A percentile compares a stretch with the other conserved stretches of the same genome.
phyloP scores from a whole-genome alignment of 2,888 invertebrate genomes.

The Drosophila mayaguana region DNA sequence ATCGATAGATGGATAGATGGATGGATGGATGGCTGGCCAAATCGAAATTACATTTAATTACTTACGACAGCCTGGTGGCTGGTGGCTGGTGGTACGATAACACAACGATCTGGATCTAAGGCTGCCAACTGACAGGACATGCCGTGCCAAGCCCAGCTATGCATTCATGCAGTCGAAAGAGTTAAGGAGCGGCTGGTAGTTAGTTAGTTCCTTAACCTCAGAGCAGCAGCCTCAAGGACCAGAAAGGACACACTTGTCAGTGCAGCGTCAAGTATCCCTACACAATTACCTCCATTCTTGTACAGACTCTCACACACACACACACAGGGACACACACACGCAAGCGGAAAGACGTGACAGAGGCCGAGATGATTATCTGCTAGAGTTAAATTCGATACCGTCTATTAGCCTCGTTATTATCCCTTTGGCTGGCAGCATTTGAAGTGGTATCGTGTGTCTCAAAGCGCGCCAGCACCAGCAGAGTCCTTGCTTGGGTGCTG shows the following conservation, averaged over 20 bases:
- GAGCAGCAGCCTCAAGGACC: conserved; percentile 34
- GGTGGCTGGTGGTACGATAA: conserved; percentile 31
- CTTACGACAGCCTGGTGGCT: conserved; percentile 57
- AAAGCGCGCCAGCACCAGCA: conserved; percentile 51
- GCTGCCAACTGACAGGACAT: conserved; percentile 59
- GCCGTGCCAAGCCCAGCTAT: conserved; percentile 11
- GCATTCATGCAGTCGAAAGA: conserved; percentile 26
- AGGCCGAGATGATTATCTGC: conserved; percentile 81
- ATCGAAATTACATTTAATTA: conserved; percentile 70
- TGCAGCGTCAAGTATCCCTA: conserved; percentile 73
- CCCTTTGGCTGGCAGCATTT: conserved; percentile 71
- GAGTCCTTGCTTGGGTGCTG: conserved; percentile 42
- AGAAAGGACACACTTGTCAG: conserved; percentile 40
- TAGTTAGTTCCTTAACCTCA: conserved; percentile 48
- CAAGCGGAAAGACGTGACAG: conserved; percentile 25
- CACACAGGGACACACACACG: conserved; percentile 1
- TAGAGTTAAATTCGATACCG: conserved; percentile 83
- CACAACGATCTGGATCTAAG: conserved; percentile 47
- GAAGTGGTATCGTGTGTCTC: conserved; percentile 83
- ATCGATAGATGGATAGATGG: conserved; percentile 60
- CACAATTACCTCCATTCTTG: conserved; percentile 70
- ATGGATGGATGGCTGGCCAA: conserved; percentile 26
- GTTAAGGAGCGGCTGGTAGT: conserved; percentile 21
- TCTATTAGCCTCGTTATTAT: conserved; percentile 84
- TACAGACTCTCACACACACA: conserved; percentile 16